Percentiles rank a stretch among this genome's conserved stretches.
phyloP scores from a whole-genome alignment of 2,888 invertebrate species.

The Aelia acuminata region DNA sequence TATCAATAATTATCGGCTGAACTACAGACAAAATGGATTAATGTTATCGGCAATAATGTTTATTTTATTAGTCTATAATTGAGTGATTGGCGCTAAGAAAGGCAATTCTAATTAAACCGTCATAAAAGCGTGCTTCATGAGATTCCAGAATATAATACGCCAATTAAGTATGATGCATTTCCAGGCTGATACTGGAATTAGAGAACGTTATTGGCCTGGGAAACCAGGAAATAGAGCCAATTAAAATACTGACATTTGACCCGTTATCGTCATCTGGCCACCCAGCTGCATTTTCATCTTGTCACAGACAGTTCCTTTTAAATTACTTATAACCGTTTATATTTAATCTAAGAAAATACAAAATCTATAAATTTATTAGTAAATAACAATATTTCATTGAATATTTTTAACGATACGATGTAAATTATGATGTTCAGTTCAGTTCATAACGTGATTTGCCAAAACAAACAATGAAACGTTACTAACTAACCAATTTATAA shows the following conservation, averaged over 20 bases:
- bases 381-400: no score
- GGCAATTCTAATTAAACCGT: neutral
- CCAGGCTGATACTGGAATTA: neutral
- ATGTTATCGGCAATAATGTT: neutral
- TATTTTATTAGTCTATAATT: neutral
- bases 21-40: neutral
- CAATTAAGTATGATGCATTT: slow-evolving; percentile 5
- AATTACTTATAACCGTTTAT: neutral
- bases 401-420: no score
- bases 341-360: no score
- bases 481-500: no score
- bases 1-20: neutral
- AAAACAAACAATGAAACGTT: no score
- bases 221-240: slow-evolving; percentile 25
- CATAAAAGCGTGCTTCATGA: neutral
- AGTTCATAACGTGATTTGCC: no score
- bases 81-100: neutral
- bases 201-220: slow-evolving; percentile 7
- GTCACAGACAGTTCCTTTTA: neutral
- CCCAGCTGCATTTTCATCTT: neutral
- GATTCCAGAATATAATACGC: neutral
- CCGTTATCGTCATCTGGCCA: neutral
- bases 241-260: slow-evolving; percentile 13
- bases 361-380: no score
- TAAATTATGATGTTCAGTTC: no score